A percentile compares a stretch with the other conserved stretches of the same genome.
Evolutionary conservation across 2,888 invertebrate genomes (phyloP).

Genomic region (Matsumyia berberina): DNA sequence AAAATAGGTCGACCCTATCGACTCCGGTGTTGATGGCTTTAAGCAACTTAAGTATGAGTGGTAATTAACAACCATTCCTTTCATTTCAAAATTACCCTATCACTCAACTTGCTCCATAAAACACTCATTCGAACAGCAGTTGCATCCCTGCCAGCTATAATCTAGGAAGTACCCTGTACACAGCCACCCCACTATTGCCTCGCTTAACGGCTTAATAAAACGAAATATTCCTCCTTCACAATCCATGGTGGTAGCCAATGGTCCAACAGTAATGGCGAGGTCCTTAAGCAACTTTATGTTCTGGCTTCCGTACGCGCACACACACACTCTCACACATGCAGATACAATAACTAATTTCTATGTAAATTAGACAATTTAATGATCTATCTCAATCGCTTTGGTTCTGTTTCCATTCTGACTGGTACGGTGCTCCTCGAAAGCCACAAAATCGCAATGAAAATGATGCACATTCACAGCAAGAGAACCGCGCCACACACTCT

Average conservation of each 20-base stretch:
- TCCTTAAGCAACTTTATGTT: slow-evolving; percentile 60
- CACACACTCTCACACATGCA: not conserved
- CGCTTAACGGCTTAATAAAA: slow-evolving; percentile 67
- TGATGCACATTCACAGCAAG: slow-evolving; percentile 59
- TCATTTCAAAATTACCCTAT: too few relatives aligned
- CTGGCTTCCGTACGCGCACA: slow-evolving; percentile 53
- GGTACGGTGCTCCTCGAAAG: slow-evolving; percentile 17
- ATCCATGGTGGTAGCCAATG: slow-evolving; percentile 39
- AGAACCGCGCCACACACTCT: not conserved
- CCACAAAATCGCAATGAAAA: slow-evolving; percentile 64
- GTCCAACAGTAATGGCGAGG: slow-evolving; percentile 35
- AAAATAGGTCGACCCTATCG: too few relatives aligned
- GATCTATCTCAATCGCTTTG: slow-evolving; percentile 19
- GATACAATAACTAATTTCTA: slow-evolving; percentile 68
- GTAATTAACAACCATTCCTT: too few relatives aligned
- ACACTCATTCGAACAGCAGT: too few relatives aligned
- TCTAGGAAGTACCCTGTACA: slow-evolving; percentile 14
- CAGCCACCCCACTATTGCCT: slow-evolving; percentile 19
- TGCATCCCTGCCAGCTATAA: not conserved
- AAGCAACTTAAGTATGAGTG: too few relatives aligned
- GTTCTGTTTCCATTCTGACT: slow-evolving; percentile 23
- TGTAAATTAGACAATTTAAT: slow-evolving; percentile 74
- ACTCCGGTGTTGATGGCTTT: too few relatives aligned
- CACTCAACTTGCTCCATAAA: too few relatives aligned
- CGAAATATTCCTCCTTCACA: slow-evolving; percentile 15